These are phyloP conservation scores for Ceratina calcarata DNA, from an alignment of 1,140 invertebrate genomes.

Conservation along the genomic window DNA sequence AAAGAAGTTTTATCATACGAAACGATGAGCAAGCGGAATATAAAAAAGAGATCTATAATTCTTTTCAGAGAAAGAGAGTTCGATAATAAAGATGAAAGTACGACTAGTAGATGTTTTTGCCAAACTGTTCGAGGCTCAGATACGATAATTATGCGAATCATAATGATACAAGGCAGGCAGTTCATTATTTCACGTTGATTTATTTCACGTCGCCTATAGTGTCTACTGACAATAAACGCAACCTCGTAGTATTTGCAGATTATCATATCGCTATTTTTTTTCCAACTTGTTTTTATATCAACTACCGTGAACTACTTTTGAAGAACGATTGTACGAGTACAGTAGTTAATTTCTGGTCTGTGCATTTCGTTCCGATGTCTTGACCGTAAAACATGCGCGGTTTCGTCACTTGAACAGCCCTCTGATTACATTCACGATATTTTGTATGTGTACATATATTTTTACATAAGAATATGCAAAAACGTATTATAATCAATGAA, in stretches of 20 bases:
- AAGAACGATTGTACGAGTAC: background rate
- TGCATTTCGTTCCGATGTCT: background rate
- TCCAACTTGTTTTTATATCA: conserved; percentile 37
- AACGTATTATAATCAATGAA: background rate
- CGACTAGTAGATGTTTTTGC: conserved; percentile 39
- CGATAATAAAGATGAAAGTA: conserved; percentile 23
- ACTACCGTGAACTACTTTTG: background rate
- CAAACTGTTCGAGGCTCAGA: conserved; percentile 50
- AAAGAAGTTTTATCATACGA: background rate
- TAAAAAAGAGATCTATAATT: background rate
- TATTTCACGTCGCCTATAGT: conserved; percentile 62
- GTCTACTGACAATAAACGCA: conserved; percentile 67
- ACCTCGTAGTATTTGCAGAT: conserved; percentile 46
- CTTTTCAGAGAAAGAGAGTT: conserved; percentile 9
- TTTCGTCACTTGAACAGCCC: background rate
- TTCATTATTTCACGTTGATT: conserved; percentile 3
- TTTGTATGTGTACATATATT: no score
- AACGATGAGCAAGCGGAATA: no score
- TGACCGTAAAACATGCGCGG: background rate
- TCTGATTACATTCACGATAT: background rate
- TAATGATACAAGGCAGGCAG: no score
- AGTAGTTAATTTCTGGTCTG: background rate
- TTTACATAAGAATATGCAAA: background rate
- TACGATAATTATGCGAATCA: conserved; percentile 14
- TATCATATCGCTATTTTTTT: conserved; percentile 24